These are phyloP conservation scores for Nymphicus hollandicus DNA, from an alignment of 2,113 vertebrate species.

Conservation along the genomic window DNA sequence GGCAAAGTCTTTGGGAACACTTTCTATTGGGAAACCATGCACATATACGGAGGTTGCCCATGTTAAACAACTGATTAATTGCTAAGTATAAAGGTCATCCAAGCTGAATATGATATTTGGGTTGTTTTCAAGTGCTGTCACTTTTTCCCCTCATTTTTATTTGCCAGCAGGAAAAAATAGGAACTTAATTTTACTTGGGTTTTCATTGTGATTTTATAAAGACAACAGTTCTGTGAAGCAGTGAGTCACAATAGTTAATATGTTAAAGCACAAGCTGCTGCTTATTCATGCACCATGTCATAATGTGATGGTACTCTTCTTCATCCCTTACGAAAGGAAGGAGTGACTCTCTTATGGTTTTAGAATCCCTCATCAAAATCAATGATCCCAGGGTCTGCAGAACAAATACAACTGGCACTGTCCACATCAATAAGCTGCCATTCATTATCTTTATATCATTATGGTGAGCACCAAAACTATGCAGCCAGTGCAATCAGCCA, in stretches of 20 bases:
- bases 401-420: neutral
- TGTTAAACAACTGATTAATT: neutral
- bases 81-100: neutral
- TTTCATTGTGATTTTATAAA: neutral
- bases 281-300: neutral
- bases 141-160: neutral
- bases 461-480: neutral
- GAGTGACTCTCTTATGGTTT: accelerated
- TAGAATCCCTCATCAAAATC: neutral
- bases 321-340: neutral
- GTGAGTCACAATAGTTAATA: neutral
- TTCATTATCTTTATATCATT: neutral
- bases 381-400: neutral
- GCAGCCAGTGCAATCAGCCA: neutral
- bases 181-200: neutral
- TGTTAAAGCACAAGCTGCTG: neutral
- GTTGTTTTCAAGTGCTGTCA: neutral
- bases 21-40: neutral
- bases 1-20: neutral
- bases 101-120: neutral
- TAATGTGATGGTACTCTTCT: neutral
- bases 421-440: neutral
- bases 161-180: neutral
- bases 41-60: neutral
- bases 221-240: neutral